phyloP scores from a whole-genome alignment of 2,888 invertebrate species.

The Tryphoninae sp. region DNA sequence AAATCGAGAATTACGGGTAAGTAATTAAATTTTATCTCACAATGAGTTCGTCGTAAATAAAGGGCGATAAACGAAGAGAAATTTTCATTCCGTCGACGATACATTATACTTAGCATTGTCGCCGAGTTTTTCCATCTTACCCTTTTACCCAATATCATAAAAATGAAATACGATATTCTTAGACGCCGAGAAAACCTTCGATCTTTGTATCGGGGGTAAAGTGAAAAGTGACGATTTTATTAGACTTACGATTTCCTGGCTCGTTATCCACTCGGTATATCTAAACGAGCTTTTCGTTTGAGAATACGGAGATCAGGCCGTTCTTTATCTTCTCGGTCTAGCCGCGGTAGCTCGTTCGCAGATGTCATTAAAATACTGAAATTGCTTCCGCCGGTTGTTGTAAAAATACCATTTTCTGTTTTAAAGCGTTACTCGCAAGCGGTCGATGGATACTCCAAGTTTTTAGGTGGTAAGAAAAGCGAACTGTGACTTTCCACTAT shows the following conservation, averaged over 20 bases:
- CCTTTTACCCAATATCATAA: neutral
- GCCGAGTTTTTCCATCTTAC: neutral
- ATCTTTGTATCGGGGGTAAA: conserved; percentile 21
- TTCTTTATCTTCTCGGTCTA: conserved; percentile 11
- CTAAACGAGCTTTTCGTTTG: conserved; percentile 38
- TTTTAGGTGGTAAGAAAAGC: neutral
- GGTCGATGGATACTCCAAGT: neutral
- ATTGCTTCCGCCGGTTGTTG: conserved; percentile 39
- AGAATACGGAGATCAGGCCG: conserved; percentile 15
- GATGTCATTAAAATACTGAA: conserved; percentile 52
- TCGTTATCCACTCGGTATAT: conserved; percentile 41
- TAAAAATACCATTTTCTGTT: conserved; percentile 46
- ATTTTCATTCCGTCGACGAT: conserved; percentile 22
- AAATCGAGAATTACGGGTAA: conserved; percentile 55
- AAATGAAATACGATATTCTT: conserved; percentile 28
- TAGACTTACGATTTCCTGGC: conserved; percentile 12
- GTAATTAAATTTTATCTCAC: conserved; percentile 60
- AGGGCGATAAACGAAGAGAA: conserved; percentile 1
- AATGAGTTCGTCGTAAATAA: conserved; percentile 42
- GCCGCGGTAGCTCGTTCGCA: neutral
- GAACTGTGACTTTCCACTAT: conserved; percentile 32
- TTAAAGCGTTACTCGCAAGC: neutral
- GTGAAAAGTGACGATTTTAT: conserved; percentile 44
- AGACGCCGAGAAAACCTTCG: neutral
- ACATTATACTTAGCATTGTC: neutral